phyloP scores from a whole-genome alignment of 2,113 vertebrate genomes.

The Spizaetus ornatus region DNA sequence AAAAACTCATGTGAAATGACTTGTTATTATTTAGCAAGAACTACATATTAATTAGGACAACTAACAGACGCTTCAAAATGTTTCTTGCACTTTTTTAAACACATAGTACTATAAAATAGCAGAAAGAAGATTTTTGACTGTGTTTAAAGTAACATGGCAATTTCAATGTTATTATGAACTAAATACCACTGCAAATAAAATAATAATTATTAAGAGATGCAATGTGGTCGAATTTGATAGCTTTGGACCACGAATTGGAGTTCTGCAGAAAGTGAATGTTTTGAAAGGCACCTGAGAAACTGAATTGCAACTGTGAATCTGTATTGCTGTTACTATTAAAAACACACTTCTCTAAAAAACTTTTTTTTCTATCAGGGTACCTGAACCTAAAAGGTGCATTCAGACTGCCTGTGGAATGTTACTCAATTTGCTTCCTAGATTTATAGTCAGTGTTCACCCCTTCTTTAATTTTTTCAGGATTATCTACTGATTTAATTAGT shows the following conservation, averaged over 20 bases:
- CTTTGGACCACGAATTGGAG: neutral
- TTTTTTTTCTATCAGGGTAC: neutral
- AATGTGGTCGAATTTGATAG: neutral
- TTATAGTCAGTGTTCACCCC: neutral
- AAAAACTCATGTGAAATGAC: neutral
- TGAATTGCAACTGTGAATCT: neutral
- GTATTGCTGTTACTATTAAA: neutral
- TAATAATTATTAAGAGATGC: neutral
- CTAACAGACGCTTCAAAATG: neutral
- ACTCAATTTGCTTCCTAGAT: neutral
- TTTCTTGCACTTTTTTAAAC: neutral
- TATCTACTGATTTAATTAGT: slow-evolving; percentile 10
- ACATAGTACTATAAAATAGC: neutral
- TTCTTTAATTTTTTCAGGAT: neutral
- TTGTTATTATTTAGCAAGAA: neutral
- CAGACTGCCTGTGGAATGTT: neutral
- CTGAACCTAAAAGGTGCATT: neutral
- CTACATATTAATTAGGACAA: neutral
- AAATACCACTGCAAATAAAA: neutral
- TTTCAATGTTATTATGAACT: neutral
- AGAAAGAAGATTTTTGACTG: neutral
- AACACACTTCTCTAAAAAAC: neutral
- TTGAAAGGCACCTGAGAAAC: neutral
- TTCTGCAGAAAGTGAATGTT: neutral
- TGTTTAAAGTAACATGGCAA: neutral